Evolutionary conservation across 2,888 invertebrate genomes (phyloP), one percentile per base, ranked within the genome.

Genomic region (Drosophila quasianomalipes): DNA sequence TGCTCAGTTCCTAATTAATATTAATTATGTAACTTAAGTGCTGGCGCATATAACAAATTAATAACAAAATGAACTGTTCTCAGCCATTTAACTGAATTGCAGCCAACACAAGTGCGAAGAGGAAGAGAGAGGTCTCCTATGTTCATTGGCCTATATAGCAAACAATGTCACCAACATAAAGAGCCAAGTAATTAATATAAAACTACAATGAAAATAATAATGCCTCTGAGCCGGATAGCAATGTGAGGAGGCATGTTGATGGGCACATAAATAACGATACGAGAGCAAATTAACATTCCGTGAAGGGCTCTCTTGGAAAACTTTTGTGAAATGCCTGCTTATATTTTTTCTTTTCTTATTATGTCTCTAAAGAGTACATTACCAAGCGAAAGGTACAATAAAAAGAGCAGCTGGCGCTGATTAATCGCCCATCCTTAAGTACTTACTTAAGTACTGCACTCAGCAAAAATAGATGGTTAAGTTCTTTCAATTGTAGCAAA

Each of bases 111-210:
- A 47, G 22, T 16, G 47, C 7, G 5, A 44, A n/a, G n/a, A n/a
- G 7, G 0, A 5, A 19, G 19, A 30, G 30, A 22, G 16, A 6
- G 10, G 33, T 9, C 26, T 47, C 26, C 26, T 16, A 16, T 47
- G 26, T 57, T 63, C 61, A 80, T 72, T 85, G 85, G 83, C 85
- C 85, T 70, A 89, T 72, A 85, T 73, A 65, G 26, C 30, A 44
- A 52, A 61, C 62, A 57, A 37, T 58, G 54, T 37, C 37, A 49
- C 22, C 61, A 61, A 73, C 68, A 68, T 61, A 63, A 66, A 67
- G 41, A 67, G 55, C 68, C 39, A 63, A 71, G 70, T 70, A 69
- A 81, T 77, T 59, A 74, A 73, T 54, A 64, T 49, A 35, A 30
- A 35, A 41, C 41, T 52, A 70, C 47, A 70, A 60, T 58, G 52